phyloP scores from a whole-genome alignment of 2,113 vertebrate species.

The Menidia beryllina region DNA sequence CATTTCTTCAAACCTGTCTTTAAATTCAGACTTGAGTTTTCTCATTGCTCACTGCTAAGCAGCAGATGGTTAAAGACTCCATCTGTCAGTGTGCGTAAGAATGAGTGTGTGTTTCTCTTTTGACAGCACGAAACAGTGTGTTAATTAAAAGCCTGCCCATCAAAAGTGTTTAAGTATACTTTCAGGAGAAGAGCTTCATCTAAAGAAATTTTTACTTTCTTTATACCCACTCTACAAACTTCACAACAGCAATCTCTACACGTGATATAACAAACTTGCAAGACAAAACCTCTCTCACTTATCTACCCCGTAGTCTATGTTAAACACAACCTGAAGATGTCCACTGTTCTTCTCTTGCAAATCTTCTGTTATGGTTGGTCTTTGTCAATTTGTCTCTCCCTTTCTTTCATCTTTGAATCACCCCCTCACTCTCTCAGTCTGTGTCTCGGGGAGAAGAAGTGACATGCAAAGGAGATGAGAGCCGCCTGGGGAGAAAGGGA shows the following conservation, averaged over 20 bases:
- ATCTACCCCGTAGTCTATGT: slow-evolving; percentile 36
- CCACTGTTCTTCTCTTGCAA: slow-evolving; percentile 57
- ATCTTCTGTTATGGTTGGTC: slow-evolving; percentile 70
- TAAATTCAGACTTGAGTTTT: slow-evolving; percentile 57
- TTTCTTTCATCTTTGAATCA: slow-evolving; percentile 70
- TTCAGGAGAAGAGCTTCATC: slow-evolving; percentile 41
- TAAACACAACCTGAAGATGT: slow-evolving; percentile 54
- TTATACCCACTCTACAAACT: slow-evolving; percentile 22
- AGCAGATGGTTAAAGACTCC: slow-evolving; percentile 70
- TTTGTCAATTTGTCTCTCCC: slow-evolving; percentile 56
- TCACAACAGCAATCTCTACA: slow-evolving; percentile 31
- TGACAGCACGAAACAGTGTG: slow-evolving; percentile 61
- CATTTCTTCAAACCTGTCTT: slow-evolving; percentile 48
- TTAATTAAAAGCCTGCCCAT: slow-evolving; percentile 67
- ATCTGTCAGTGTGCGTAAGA: slow-evolving; percentile 56
- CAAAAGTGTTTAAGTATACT: slow-evolving; percentile 51
- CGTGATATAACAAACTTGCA: slow-evolving; percentile 33
- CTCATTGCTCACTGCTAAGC: slow-evolving; percentile 40
- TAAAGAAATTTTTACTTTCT: slow-evolving; percentile 32
- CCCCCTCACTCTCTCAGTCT: slow-evolving; percentile 72
- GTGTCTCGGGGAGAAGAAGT: slow-evolving; percentile 78
- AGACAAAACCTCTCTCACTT: slow-evolving; percentile 21
- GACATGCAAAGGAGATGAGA: slow-evolving; percentile 83
- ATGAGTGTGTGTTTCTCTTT: slow-evolving; percentile 53
- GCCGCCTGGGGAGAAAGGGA: slow-evolving; percentile 75